These are phyloP conservation scores for Ovis canadensis DNA, from an alignment of 2,113 vertebrate genomes.

Conservation along the genomic window DNA sequence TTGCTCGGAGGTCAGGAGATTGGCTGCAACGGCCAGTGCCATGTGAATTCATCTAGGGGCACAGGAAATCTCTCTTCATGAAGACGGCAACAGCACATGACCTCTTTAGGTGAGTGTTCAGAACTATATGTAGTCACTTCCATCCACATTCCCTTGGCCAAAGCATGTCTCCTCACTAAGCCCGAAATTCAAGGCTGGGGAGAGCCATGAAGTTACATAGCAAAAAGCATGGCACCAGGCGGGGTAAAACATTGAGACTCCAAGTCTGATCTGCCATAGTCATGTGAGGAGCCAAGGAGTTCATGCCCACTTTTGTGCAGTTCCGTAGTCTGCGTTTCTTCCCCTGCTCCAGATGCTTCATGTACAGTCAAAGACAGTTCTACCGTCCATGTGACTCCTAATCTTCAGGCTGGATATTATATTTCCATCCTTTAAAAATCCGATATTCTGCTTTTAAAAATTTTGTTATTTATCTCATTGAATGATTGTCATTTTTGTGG, in stretches of 20 bases:
- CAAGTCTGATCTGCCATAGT: neutral
- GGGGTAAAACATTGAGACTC: neutral
- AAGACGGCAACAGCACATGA: neutral
- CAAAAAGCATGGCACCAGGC: neutral
- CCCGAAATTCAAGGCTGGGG: neutral
- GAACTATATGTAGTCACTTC: neutral
- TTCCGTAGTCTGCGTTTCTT: neutral
- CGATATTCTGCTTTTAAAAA: slow-evolving; percentile 57
- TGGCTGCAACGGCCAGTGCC: neutral
- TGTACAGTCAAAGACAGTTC: slow-evolving; percentile 39
- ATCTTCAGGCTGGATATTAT: slow-evolving; percentile 43
- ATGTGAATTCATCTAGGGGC: neutral
- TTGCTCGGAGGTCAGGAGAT: neutral
- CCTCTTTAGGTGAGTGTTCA: neutral
- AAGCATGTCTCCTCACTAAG: neutral
- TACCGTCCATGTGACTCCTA: slow-evolving; percentile 26
- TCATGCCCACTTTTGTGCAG: neutral
- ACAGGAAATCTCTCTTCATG: neutral
- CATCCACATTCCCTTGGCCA: neutral
- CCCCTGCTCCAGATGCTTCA: neutral
- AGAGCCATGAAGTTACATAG: neutral
- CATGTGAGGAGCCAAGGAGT: neutral
- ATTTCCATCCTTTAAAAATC: slow-evolving; percentile 60
- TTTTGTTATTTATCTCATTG: slow-evolving; percentile 68
- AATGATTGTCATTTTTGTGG: slow-evolving; percentile 73